Evolutionary conservation across 1,140 invertebrate species (phyloP), one percentile per base, ranked within the genome.

Genomic region (Drosophila guanche): DNA sequence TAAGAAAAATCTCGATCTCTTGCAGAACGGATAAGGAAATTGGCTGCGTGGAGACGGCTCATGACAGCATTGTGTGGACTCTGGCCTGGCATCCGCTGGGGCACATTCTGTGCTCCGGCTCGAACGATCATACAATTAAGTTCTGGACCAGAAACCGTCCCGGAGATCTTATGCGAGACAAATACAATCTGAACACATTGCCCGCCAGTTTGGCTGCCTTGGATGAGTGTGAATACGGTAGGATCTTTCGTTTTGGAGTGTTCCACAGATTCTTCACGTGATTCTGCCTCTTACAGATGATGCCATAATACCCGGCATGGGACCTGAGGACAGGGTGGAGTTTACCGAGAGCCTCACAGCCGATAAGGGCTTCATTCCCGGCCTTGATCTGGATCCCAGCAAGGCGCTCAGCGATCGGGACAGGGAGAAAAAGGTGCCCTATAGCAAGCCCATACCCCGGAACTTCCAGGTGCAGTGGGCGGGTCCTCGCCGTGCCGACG

Each of bases 71-170:
- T 90, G 98, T 99, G 1, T 99, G 99, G 99, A 97, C 97, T 12
- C 92, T 99, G 70, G 97, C 98, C 20, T 99, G 99, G 99, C 99
- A 99, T 94, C 99, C 99, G 1, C 92, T 99, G 4, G 99, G 99
- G 5, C 99, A 99, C 91, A 99, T 99, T 77, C 92, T 99, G 2
- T 99, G 98, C 86, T 99, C 98, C 3, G 98, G 98, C 4, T 99
- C 98, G 22, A 99, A 99, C 92, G 98, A 99, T 93, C 98, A 99
- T 83, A 98, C 98, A 4, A 98, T 95, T 50, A 99, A 99, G 93
- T 99, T 99, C 92, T 99, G 99, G 99, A 99, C 99, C 2, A 93
- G 99, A 67, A 99, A 99, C 93, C 94, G 98, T 45, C 99, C 99
- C 4, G 99, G 99, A 29, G 99, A 99, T 93, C 94, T 96, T 58